Base-by-base conservation (phyloP, 2,113 vertebrate species). In the Brachyhypopomus gauderio region DNA sequence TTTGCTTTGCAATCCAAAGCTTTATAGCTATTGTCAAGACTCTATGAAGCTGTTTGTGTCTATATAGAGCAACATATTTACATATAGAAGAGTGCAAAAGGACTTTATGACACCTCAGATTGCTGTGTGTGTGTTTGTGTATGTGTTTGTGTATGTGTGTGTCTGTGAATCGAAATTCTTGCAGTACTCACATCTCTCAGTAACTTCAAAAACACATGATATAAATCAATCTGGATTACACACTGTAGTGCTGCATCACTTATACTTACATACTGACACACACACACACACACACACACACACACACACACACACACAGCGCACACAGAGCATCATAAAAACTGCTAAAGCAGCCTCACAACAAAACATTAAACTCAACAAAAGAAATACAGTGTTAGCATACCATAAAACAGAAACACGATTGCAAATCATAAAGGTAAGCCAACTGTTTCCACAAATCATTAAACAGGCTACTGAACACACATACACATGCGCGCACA, bases 391-490 rank as follows among this genome's bases (percentile, higher is more conserved):
- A 36, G 20, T 20, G 19, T 17, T 75, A n/a, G 55, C 56, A 23
- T 60, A 36, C 36, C 14, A 38, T 75, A 38, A 58, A 74, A 38
- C 30, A 17, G 4, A 69, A 52, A 38, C 41, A 70, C 27, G 22
- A 45, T 45, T 45, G 56, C 41, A 71, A 2, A 9, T 56, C 64
- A 72, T 75, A 72, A 70, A 72, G 25, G 14, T 45, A 41, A 73
- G 9, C 36, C 19, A 72, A 63, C 22, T 56, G 5, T 56, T 56
- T 17, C 25, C 7, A 48, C 71, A 73, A 75, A 75, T 75, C 27
- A 81, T 75, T 69, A 75, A 70, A 67, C 34, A 38, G 36, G 67
- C 34, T 58, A 48, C 14, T 56, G 66, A 38, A 72, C 30, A 30
- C 60, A 83, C 41, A 52, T 12, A 14, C 45, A 17, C 62, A 64